Evolutionary conservation across 2,888 invertebrate species (phyloP).

Genomic region (Cantharis nigra): DNA sequence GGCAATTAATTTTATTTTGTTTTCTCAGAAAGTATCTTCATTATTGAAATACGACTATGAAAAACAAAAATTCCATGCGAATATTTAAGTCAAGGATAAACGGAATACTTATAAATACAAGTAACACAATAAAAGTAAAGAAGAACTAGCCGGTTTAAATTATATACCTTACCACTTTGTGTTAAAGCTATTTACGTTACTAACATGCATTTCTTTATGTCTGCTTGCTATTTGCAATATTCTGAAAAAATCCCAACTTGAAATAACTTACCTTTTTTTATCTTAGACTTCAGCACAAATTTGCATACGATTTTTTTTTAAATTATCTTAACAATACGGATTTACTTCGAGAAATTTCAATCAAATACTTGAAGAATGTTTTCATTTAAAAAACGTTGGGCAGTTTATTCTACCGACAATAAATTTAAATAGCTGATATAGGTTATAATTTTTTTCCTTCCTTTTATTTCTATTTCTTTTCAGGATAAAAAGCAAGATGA

Average conservation of each 20-base stretch:
- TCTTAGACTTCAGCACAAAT: neutral
- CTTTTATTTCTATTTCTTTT: too few species aligned
- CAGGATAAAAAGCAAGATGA: too few species aligned
- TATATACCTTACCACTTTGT: slow-evolving; percentile 35
- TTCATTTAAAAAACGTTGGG: neutral
- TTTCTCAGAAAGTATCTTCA: neutral
- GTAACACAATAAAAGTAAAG: slow-evolving; percentile 20
- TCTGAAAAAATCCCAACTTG: neutral
- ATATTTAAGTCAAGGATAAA: slow-evolving; percentile 35
- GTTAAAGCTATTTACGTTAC: slow-evolving; percentile 18
- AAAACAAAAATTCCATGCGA: slow-evolving; percentile 3
- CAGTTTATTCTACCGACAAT: neutral
- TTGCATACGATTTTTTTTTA: neutral
- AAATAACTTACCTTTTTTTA: neutral
- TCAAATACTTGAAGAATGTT: neutral
- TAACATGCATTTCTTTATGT: slow-evolving; percentile 19
- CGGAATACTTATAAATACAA: slow-evolving; percentile 27
- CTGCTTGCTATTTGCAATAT: slow-evolving; percentile 17
- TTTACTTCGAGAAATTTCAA: neutral
- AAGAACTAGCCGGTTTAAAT: slow-evolving; percentile 40
- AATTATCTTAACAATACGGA: neutral
- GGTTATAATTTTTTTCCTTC: too few species aligned
- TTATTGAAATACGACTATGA: neutral
- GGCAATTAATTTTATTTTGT: neutral
- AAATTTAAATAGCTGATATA: too few species aligned